Percentiles rank a stretch among this genome's conserved stretches.
Evolutionary conservation across 30 jellyfish, hydroid and myxozoan genomes (phyloP).

Genomic region (Morbakka virulenta): DNA sequence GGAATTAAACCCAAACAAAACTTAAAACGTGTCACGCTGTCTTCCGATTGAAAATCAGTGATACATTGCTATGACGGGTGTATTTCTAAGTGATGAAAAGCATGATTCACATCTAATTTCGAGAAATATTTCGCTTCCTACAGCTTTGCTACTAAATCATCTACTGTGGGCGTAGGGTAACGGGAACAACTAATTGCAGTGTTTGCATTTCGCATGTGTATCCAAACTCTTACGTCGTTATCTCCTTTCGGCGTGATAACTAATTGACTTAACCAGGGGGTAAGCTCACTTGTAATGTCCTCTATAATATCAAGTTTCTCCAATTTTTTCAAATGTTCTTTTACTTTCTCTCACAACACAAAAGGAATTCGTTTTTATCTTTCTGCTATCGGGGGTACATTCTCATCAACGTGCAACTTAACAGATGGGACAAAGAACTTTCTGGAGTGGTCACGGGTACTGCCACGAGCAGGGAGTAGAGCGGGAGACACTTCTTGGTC

Average conservation of each 20-base stretch:
- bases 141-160: not conserved
- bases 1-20: not conserved
- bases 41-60: constrained; percentile 20
- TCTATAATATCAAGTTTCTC: constrained; percentile 17
- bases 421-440: no score
- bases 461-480: no score
- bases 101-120: constrained; percentile 20
- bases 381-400: no score
- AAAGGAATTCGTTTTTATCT: constrained; percentile 3
- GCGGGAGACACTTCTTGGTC: no score
- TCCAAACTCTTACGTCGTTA: not conserved
- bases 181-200: constrained; percentile 6
- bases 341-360: not conserved
- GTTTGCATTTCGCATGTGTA: constrained; percentile 34
- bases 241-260: constrained; percentile 23
- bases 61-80: not conserved
- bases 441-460: no score
- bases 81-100: constrained; percentile 22
- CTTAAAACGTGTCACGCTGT: constrained; percentile 2
- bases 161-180: constrained; percentile 37
- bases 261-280: constrained; percentile 10
- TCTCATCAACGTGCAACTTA: no score
- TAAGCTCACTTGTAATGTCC: not conserved
- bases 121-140: constrained; percentile 10
- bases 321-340: not conserved